Base-by-base conservation (phyloP, 2,797 vertebrate species). In the Aselliscus stoliczkanus region DNA sequence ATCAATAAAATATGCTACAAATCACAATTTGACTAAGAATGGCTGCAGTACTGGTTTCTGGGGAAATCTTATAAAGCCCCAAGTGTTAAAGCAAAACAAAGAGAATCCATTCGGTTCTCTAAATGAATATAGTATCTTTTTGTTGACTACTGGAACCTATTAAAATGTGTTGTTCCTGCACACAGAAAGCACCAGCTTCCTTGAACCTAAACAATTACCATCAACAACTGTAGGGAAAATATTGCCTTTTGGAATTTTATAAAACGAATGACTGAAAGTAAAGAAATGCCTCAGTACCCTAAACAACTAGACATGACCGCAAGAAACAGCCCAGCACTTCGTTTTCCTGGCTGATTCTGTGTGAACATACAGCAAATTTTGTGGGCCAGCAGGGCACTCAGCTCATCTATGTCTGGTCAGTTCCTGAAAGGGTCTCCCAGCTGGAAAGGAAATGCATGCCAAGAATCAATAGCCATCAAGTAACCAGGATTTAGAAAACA, bases 21-120 rank as follows among this genome's bases (percentile, higher is more conserved):
- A 83, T 73, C 81, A 92, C 60, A 76, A 39, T 50, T 23, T 93
- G 64, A n/a, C 47, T 70, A 75, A 86, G 92, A 92, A 85, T 13
- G 73, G 42, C 76, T 44, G 18, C 14, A 37, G 13, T 3, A 10
- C 31, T 27, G n/a, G 58, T 82, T 97, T 58, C 69, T 13, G n/a
- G 52, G 76, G 84, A 82, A 93, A 87, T 88, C 80, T 89, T 64
- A 70, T 10, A 50, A 82, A 85, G 76, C 17, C 58, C 80, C 54
- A 87, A 95, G 69, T 93, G 69, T 92, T 86, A 65, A 25, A 58
- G 31, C 10, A 76, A 92, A 93, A 94, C 88, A 95, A 96, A 96
- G 94, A 79, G 88, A 96, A 92, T 82, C 56, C 81, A 52, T 83
- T 95, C 20, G 95, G 13, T 75, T 95, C 76, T 89, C 73, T 84